phyloP scores from a whole-genome alignment of 2,797 vertebrate species.

The Craterocephalus amniculus region DNA sequence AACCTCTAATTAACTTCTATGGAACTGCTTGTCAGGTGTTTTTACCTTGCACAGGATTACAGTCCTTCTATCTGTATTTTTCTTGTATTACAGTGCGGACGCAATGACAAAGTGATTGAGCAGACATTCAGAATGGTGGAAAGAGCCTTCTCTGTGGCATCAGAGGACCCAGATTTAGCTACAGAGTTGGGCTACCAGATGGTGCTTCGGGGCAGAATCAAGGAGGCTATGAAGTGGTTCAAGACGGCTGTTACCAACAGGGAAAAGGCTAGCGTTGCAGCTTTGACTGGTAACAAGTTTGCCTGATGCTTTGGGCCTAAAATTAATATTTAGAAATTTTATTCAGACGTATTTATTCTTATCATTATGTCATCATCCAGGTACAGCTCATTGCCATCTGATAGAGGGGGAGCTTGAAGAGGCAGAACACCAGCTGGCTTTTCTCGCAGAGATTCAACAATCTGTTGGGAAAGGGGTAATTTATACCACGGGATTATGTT shows the following conservation, averaged over 20 bases:
- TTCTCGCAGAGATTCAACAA: conserved; percentile 93
- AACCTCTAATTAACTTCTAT: not conserved
- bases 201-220: conserved; percentile 89
- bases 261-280: conserved; percentile 90
- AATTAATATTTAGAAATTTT: not conserved
- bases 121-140: conserved; percentile 90
- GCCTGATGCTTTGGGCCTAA: not conserved
- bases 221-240: conserved; percentile 93
- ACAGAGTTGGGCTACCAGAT: conserved; percentile 95
- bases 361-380: conserved; percentile 66
- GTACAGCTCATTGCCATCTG: conserved; percentile 93
- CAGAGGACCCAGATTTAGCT: conserved; percentile 89
- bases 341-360: not conserved
- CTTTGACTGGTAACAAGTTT: conserved; percentile 85
- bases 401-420: conserved; percentile 91
- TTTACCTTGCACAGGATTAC: not conserved
- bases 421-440: conserved; percentile 94
- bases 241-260: conserved; percentile 85
- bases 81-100: conserved; percentile 86
- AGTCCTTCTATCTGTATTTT: not conserved
- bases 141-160: conserved; percentile 83
- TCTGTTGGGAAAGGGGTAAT: conserved; percentile 92
- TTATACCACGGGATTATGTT: not conserved
- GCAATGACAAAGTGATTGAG: conserved; percentile 89
- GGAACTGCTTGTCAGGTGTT: not conserved